Base-by-base conservation (phyloP, 2,888 invertebrate genomes). In the Nymphalis urticae region DNA sequence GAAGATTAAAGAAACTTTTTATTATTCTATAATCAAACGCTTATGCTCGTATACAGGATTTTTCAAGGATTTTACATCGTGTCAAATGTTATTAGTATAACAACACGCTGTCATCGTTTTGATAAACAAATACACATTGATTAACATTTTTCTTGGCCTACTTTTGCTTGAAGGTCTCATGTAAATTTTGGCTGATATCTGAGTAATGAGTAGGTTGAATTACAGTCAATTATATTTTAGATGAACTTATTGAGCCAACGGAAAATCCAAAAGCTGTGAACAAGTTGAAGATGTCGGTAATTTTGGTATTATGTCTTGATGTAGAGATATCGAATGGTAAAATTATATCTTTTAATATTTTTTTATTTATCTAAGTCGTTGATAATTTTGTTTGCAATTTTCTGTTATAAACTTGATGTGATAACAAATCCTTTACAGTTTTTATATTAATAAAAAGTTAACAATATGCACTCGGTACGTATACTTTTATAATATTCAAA, bases 151-250 rank as follows among this genome's bases (percentile, higher is more conserved):
- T 74, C 76, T 72, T 75, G 74, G 76, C 77, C 77, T 72, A 77
- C 75, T 62, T 82, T 81, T 75, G 71, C 67, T 74, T 70, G 86
- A 88, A 89, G 87, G 89, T 76, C 82, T 74, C 87, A 89, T 89
- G 85, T 76, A 79, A 87, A 88, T 88, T 84, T 86, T 78, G 80
- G 79, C 77, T 78, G 78, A 78, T 82, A 79, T 81, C 80, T 80
- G 77, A 80, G 82, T 75, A 81, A 66, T 58, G 59, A 62, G 58
- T 65, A 62, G 66, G 19, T 60, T 19, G 58, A 48, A 66, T 63
- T 51, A 51, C 50, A 61, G 60, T 53, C 60, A 64, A 58, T 60
- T 63, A 48, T 48, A 63, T 50, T 51, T 63, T 16, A 19, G 19
- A 36, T 56, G 48, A 62, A 62, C 13, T 42, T 42, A 42, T 42